Conservation (phyloP, 1,140 invertebrate species). For the Ceratoteleas bidentatus region DNA sequence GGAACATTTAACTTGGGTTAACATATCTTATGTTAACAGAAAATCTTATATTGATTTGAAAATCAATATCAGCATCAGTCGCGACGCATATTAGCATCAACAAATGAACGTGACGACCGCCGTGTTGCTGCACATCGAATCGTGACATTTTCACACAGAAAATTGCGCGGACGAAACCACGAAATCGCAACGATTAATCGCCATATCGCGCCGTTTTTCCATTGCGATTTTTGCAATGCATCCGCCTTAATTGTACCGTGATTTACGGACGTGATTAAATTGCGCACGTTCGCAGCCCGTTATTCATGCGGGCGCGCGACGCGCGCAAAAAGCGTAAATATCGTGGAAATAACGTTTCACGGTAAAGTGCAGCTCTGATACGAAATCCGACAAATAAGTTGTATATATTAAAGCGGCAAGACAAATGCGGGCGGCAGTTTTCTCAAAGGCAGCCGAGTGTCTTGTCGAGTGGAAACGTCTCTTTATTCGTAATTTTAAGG, state of each 20-base stretch:
- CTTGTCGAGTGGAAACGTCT: slow-evolving; percentile 60
- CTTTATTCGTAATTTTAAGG: slow-evolving; percentile 65
- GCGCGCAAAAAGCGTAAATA: slow-evolving; percentile 37
- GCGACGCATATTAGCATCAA: too few relatives aligned
- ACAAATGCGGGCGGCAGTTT: slow-evolving; percentile 52
- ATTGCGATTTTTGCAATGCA: too few relatives aligned
- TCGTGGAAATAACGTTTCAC: slow-evolving; percentile 51
- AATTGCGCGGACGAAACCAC: too few relatives aligned
- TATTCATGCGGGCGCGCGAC: slow-evolving; percentile 20
- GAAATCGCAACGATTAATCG: too few relatives aligned
- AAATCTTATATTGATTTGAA: too few relatives aligned
- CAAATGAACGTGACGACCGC: too few relatives aligned
- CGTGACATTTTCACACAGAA: too few relatives aligned
- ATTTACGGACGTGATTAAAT: slow-evolving; percentile 13
- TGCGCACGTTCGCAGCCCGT: slow-evolving; percentile 19
- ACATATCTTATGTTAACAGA: too few relatives aligned
- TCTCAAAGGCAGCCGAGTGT: slow-evolving; percentile 54
- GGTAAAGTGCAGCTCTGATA: slow-evolving; percentile 41
- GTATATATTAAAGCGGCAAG: slow-evolving; percentile 61
- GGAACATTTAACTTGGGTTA: too few relatives aligned
- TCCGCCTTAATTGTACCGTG: background rate
- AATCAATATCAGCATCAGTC: too few relatives aligned
- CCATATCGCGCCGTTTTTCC: too few relatives aligned
- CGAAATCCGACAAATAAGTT: slow-evolving; percentile 59
- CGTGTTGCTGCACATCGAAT: too few relatives aligned